Conservation (phyloP, 35 echinoderm and acorn worm genomes). For the Patiria miniata region DNA sequence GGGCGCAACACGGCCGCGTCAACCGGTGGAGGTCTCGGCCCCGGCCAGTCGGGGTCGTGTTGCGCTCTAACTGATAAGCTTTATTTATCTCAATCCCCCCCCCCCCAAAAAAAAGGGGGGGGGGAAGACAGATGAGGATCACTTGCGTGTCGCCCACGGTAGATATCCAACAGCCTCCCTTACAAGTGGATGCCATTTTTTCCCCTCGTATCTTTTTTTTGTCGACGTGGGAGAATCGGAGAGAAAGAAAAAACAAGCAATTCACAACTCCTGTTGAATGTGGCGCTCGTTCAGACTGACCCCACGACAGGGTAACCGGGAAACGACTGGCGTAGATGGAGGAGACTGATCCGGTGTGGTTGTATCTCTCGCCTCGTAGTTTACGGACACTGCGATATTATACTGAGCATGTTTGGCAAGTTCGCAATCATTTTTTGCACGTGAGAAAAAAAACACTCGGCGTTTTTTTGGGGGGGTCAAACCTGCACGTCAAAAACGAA, state of each 20-base stretch:
- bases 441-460: too few relatives aligned
- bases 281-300: slow-evolving; percentile 7
- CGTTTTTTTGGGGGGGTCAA: too few relatives aligned
- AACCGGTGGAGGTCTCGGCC: neutral
- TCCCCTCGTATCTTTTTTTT: neutral
- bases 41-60: slow-evolving; percentile 5
- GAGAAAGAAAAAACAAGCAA: slow-evolving; percentile 19
- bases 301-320: neutral
- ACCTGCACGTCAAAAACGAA: too few relatives aligned
- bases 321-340: neutral
- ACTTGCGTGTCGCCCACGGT: neutral
- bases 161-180: neutral
- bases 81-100: neutral
- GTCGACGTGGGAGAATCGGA: neutral
- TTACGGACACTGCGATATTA: too few relatives aligned
- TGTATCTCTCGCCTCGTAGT: too few relatives aligned
- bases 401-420: too few relatives aligned
- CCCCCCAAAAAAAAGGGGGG: neutral
- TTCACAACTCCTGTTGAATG: slow-evolving; percentile 31
- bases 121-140: neutral
- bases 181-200: too few relatives aligned
- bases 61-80: slow-evolving; percentile 22
- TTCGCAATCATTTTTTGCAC: too few relatives aligned
- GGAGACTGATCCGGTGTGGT: too few relatives aligned
- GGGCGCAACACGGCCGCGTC: neutral